Evolutionary conservation across 2,113 vertebrate genomes (phyloP).

Genomic region (Hystrix brachyura): DNA sequence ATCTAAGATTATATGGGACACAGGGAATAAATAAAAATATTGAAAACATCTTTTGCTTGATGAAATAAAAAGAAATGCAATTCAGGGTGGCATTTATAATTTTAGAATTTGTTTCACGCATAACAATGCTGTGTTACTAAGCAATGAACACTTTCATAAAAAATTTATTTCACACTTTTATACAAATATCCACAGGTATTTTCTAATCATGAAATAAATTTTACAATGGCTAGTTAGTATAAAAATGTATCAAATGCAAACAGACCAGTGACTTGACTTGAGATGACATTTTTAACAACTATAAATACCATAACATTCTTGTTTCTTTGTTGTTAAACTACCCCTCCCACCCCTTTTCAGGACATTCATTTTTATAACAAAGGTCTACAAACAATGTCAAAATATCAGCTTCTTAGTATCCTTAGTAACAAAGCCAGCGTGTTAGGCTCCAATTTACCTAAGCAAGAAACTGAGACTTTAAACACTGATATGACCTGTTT

Average conservation of each 20-base stretch:
- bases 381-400: conserved; percentile 70
- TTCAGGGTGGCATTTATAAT: conserved; percentile 32
- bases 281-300: conserved; percentile 81
- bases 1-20: neutral
- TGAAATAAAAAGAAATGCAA: conserved; percentile 45
- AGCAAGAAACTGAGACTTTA: conserved; percentile 75
- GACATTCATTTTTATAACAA: conserved; percentile 64
- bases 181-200: conserved; percentile 92
- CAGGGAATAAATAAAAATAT: conserved; percentile 24
- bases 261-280: conserved; percentile 87
- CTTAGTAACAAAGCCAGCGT: conserved; percentile 41
- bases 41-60: conserved; percentile 32
- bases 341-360: neutral
- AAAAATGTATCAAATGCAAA: conserved; percentile 85
- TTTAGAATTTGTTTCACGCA: conserved; percentile 50
- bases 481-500: conserved; percentile 59
- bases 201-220: conserved; percentile 86
- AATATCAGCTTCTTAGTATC: conserved; percentile 68
- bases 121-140: conserved; percentile 62
- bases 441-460: conserved; percentile 48
- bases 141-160: conserved; percentile 80
- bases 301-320: conserved; percentile 72
- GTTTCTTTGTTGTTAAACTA: conserved; percentile 41
- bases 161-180: conserved; percentile 91
- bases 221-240: conserved; percentile 86